Evolutionary conservation across 2,113 vertebrate species (phyloP).

Genomic region (Eulacestoma nigropectus): DNA sequence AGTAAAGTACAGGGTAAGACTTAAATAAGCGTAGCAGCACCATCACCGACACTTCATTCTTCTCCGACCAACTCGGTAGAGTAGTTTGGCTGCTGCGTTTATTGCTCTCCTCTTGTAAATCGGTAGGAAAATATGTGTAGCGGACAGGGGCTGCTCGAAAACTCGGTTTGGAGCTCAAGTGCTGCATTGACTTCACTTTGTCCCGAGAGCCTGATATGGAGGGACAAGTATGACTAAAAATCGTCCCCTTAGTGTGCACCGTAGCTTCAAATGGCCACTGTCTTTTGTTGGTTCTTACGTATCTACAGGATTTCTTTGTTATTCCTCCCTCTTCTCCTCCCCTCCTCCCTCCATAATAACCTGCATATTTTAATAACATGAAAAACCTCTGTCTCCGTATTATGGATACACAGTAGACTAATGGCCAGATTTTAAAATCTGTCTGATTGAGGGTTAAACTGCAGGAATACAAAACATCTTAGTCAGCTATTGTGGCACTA

Average conservation of each 20-base stretch:
- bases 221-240: neutral
- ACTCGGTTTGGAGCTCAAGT: neutral
- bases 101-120: neutral
- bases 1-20: fast-evolving
- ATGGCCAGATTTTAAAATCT: neutral
- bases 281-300: neutral
- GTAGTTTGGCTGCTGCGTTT: neutral
- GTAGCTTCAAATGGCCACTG: neutral
- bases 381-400: fast-evolving
- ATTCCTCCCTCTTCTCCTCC: too few relatives aligned
- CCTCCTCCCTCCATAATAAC: neutral
- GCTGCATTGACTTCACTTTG: neutral
- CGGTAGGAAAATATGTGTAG: neutral
- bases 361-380: fast-evolving
- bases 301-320: neutral
- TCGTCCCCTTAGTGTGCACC: fast-evolving
- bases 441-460: neutral
- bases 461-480: neutral
- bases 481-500: neutral
- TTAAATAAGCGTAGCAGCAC: fast-evolving
- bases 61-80: neutral
- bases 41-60: fast-evolving
- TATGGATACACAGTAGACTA: too few relatives aligned
- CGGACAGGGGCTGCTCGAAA: neutral
- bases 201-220: neutral